phyloP scores from a whole-genome alignment of 2,113 vertebrate genomes.

The Nannobrachium achirus region DNA sequence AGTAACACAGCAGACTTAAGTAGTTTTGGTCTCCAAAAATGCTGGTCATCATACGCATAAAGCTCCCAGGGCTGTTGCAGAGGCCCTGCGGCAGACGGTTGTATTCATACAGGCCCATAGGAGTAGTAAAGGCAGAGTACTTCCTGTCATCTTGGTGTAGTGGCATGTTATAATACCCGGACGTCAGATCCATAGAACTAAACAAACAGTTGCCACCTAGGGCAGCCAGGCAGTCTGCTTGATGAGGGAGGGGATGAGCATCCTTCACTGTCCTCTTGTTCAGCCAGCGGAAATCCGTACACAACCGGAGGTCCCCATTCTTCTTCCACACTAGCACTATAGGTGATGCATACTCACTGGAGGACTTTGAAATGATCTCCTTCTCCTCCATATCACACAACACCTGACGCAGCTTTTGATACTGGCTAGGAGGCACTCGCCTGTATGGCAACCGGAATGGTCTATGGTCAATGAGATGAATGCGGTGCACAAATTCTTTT shows the following conservation, averaged over 20 bases:
- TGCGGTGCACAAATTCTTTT: conserved; percentile 13
- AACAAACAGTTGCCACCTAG: conserved; percentile 7
- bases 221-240: background rate
- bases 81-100: background rate
- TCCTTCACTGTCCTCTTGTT: conserved; percentile 3
- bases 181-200: background rate
- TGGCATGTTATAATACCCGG: background rate
- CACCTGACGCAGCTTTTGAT: background rate
- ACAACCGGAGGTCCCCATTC: background rate
- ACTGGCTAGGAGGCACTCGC: background rate
- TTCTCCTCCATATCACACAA: conserved; percentile 8
- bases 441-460: conserved; percentile 14
- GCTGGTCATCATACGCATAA: conserved; percentile 13
- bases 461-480: conserved; percentile 5
- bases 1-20: conserved; percentile 4
- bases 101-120: conserved; percentile 2
- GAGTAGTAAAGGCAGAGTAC: background rate
- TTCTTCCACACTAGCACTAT: conserved; percentile 14
- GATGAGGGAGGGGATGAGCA: conserved; percentile 6
- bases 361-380: background rate
- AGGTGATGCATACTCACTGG: conserved; percentile 12
- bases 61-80: background rate
- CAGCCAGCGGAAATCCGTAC: background rate
- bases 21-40: conserved; percentile 14
- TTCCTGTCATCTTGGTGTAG: conserved; percentile 19